These are phyloP conservation scores for Myxocyprinus asiaticus DNA, from an alignment of 2,113 vertebrate genomes.

Conservation along the genomic window DNA sequence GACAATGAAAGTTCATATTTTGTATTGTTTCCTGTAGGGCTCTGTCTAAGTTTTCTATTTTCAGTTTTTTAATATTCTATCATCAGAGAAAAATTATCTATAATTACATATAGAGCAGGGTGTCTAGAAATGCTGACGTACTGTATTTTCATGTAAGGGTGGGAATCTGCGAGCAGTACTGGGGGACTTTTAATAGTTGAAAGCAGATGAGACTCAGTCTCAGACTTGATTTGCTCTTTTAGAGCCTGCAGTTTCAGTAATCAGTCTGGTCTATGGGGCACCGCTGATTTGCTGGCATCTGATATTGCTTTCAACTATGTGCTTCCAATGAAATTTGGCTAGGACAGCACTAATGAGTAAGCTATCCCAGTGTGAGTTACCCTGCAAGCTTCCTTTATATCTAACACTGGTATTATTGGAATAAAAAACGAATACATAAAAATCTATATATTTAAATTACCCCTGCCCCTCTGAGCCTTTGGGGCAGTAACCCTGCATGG, in stretches of 20 bases:
- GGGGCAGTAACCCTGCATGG: neutral
- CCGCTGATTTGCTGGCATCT: constrained; percentile 45
- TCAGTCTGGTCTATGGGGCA: constrained; percentile 1
- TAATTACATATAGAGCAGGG: neutral
- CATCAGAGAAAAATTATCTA: neutral
- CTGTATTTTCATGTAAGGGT: constrained; percentile 26
- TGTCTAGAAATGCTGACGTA: neutral
- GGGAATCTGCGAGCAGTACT: constrained; percentile 17
- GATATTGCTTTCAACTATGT: constrained; percentile 32
- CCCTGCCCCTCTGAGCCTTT: neutral
- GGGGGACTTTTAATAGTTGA: constrained; percentile 32
- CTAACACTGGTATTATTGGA: constrained; percentile 38
- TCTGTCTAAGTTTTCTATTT: no score
- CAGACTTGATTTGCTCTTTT: constrained; percentile 14
- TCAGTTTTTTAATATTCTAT: no score
- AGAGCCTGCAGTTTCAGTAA: constrained; percentile 32
- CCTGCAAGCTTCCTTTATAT: constrained; percentile 35
- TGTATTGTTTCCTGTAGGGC: no score
- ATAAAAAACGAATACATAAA: constrained; percentile 13
- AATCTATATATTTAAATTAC: neutral
- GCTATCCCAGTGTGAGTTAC: constrained; percentile 8
- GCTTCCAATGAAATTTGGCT: constrained; percentile 43
- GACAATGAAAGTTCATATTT: no score
- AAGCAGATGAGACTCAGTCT: constrained; percentile 44
- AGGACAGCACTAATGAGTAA: constrained; percentile 19